A percentile compares a stretch with the other conserved stretches of the same genome.
These are phyloP conservation scores for Galerucella pusilla DNA, from an alignment of 2,888 invertebrate species.

Conservation along the genomic window DNA sequence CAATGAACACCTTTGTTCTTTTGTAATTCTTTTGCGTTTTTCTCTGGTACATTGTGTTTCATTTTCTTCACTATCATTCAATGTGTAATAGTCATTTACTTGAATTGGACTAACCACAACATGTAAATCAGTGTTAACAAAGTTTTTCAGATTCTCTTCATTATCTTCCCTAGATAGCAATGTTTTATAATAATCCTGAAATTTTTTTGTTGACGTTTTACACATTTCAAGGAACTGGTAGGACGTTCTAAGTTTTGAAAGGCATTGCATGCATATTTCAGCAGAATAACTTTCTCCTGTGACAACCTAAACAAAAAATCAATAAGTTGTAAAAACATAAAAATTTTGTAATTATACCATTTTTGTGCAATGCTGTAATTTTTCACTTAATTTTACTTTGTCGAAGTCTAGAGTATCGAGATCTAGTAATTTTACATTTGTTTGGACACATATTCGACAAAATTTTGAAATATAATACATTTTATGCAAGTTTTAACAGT, in stretches of 20 bases:
- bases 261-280: slow-evolving; percentile 61
- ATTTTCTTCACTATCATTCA: slow-evolving; percentile 30
- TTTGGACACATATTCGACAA: slow-evolving; percentile 62
- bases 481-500: slow-evolving; percentile 45
- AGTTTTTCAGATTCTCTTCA: slow-evolving; percentile 48
- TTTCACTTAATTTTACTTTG: slow-evolving; percentile 61
- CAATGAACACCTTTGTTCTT: slow-evolving; percentile 61
- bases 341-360: slow-evolving; percentile 56
- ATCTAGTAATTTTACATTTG: slow-evolving; percentile 58
- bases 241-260: slow-evolving; percentile 60
- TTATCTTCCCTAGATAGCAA: slow-evolving; percentile 54
- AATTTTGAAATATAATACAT: slow-evolving; percentile 64
- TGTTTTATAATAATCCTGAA: slow-evolving; percentile 60
- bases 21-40: slow-evolving; percentile 59
- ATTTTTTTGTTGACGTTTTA: slow-evolving; percentile 59
- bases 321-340: slow-evolving; percentile 57
- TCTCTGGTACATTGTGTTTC: slow-evolving; percentile 38
- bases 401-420: slow-evolving; percentile 60
- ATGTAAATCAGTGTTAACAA: slow-evolving; percentile 57
- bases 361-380: slow-evolving; percentile 61
- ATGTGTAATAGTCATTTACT: slow-evolving; percentile 22
- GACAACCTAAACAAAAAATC: slow-evolving; percentile 63
- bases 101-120: slow-evolving; percentile 54
- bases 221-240: slow-evolving; percentile 63
- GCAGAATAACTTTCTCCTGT: slow-evolving; percentile 59